phyloP scores from a whole-genome alignment of 2,888 invertebrate genomes.

The Theretra japonica region DNA sequence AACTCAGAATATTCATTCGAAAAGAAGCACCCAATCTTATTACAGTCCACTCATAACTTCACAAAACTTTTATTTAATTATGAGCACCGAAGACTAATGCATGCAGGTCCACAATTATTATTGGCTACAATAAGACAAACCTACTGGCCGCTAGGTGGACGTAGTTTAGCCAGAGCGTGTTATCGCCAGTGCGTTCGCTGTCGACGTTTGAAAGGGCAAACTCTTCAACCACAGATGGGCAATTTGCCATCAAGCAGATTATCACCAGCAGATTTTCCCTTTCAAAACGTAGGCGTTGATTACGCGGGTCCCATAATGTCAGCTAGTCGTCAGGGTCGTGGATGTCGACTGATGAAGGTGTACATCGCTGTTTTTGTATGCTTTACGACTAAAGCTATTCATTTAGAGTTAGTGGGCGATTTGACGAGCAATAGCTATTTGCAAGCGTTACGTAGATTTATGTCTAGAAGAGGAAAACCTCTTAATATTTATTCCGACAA shows the following conservation, averaged over 20 bases:
- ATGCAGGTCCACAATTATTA: slow-evolving; percentile 36
- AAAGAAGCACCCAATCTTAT: not conserved
- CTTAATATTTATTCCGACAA: slow-evolving; percentile 38
- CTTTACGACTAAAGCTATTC: slow-evolving; percentile 14
- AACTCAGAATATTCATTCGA: slow-evolving; percentile 2
- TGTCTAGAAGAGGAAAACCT: slow-evolving; percentile 31
- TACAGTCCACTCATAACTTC: slow-evolving; percentile 16
- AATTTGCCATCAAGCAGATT: slow-evolving; percentile 8
- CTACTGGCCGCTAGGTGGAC: slow-evolving; percentile 36
- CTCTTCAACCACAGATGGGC: not conserved
- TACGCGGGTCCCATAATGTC: not conserved
- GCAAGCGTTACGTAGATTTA: not conserved
- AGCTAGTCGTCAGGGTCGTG: slow-evolving; percentile 4
- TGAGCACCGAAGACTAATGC: slow-evolving; percentile 16
- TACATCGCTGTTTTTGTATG: slow-evolving; percentile 22
- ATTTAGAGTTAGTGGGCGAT: slow-evolving; percentile 21
- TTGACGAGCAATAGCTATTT: slow-evolving; percentile 24
- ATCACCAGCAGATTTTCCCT: not conserved
- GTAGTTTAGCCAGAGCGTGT: slow-evolving; percentile 37
- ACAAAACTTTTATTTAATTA: slow-evolving; percentile 2
- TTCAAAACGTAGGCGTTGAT: not conserved
- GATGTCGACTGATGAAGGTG: slow-evolving; percentile 40
- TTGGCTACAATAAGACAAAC: slow-evolving; percentile 32
- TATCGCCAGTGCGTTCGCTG: slow-evolving; percentile 37
- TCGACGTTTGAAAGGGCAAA: not conserved